Percentiles rank a stretch among this genome's conserved stretches.
phyloP scores from a whole-genome alignment of 1,140 invertebrate species.

The Matsumurasca onukii region DNA sequence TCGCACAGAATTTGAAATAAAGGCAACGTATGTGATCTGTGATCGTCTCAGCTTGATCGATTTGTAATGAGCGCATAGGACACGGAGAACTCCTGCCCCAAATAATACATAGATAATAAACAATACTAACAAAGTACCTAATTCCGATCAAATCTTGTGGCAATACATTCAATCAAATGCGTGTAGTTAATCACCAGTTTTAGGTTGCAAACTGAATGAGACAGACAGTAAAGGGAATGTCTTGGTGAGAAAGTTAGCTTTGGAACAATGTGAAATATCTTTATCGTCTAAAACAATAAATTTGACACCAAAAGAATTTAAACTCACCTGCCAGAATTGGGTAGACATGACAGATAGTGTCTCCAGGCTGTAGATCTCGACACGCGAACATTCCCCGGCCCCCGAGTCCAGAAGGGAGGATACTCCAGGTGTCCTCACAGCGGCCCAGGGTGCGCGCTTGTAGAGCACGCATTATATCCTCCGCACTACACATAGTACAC shows the following conservation, averaged over 20 bases:
- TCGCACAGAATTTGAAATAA: too few relatives aligned
- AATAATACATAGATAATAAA: too few relatives aligned
- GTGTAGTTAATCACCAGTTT: neutral
- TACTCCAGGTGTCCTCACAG: slow-evolving; percentile 42
- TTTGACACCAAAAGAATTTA: neutral
- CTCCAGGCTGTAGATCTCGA: slow-evolving; percentile 60
- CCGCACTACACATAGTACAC: too few relatives aligned
- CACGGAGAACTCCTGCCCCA: too few relatives aligned
- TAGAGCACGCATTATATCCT: neutral
- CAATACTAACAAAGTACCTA: too few relatives aligned
- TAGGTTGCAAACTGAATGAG: neutral
- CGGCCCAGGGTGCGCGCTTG: neutral
- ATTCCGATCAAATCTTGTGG: too few relatives aligned
- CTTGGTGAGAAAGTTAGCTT: neutral
- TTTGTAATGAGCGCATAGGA: too few relatives aligned
- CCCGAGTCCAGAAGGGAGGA: slow-evolving; percentile 55
- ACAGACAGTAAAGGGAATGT: neutral
- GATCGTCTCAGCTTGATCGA: too few relatives aligned
- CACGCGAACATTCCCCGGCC: slow-evolving; percentile 67
- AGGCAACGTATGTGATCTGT: too few relatives aligned
- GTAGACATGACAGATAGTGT: slow-evolving; percentile 65
- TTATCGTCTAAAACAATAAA: neutral
- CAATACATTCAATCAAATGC: too few relatives aligned
- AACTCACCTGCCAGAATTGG: slow-evolving; percentile 59
- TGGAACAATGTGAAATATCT: neutral